These are phyloP conservation scores for Lepisosteus osseus DNA, from an alignment of 2,113 vertebrate species.

Conservation along the genomic window DNA sequence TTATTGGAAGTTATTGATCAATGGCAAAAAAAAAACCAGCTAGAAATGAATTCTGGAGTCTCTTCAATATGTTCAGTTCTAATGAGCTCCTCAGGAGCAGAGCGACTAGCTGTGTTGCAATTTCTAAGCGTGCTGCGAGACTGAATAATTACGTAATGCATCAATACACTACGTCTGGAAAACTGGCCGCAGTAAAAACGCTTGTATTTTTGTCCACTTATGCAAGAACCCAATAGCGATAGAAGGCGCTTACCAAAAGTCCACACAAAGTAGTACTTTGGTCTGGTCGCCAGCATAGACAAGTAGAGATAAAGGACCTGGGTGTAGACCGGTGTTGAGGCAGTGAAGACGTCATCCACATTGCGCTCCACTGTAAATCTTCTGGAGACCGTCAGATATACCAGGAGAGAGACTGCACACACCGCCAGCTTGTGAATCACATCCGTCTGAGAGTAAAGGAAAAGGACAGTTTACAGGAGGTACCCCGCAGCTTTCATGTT, in stretches of 20 bases:
- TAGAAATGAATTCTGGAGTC: no score
- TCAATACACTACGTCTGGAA: no score
- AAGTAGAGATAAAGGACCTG: conserved; percentile 86
- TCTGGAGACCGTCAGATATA: conserved; percentile 82
- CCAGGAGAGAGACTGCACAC: conserved; percentile 80
- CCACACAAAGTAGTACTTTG: conserved; percentile 98
- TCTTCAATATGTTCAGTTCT: no score
- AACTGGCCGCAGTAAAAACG: background rate
- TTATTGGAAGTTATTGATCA: no score
- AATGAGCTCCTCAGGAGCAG: no score
- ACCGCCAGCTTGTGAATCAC: conserved; percentile 85
- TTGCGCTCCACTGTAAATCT: conserved; percentile 81
- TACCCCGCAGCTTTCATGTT: no score
- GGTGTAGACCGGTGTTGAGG: conserved; percentile 74
- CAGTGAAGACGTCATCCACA: conserved; percentile 76
- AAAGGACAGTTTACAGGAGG: background rate
- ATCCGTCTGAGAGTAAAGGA: conserved; percentile 61
- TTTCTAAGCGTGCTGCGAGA: no score
- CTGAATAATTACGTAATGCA: no score
- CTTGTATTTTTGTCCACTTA: background rate
- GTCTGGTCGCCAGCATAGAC: conserved; percentile 88
- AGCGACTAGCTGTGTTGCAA: no score
- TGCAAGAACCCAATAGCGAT: background rate
- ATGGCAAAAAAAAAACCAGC: no score
- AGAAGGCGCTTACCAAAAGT: conserved; percentile 82